These are phyloP conservation scores for Coenonympha arcania DNA, from an alignment of 2,888 invertebrate species.

Conservation along the genomic window DNA sequence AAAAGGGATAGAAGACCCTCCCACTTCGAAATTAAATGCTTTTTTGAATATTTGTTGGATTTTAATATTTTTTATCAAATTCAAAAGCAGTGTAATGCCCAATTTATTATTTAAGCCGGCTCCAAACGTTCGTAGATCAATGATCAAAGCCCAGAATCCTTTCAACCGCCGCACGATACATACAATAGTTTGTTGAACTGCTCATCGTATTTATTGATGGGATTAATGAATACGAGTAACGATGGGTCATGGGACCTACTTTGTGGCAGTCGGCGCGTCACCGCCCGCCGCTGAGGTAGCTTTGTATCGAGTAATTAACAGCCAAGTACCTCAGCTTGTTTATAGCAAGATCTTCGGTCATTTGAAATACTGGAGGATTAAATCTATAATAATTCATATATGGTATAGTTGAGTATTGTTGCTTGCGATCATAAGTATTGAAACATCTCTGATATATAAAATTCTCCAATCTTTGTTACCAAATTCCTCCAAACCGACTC, in stretches of 20 bases:
- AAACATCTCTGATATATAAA: no score
- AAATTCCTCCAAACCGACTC: no score
- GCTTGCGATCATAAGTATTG: no score
- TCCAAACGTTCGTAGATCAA: conserved; percentile 8
- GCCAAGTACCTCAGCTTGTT: neutral
- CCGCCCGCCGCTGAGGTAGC: neutral
- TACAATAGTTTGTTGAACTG: conserved; percentile 28
- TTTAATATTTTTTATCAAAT: no score
- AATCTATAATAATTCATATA: no score
- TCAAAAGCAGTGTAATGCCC: no score
- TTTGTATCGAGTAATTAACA: neutral
- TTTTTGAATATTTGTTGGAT: no score
- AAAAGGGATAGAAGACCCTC: no score
- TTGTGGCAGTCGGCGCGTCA: neutral
- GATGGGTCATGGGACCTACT: neutral
- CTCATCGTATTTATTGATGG: conserved; percentile 13
- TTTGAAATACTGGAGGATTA: no score
- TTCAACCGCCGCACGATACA: conserved; percentile 36
- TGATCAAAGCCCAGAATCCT: conserved; percentile 41
- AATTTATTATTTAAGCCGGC: neutral
- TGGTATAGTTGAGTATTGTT: no score
- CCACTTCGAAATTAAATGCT: no score
- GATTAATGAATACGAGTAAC: conserved; percentile 3
- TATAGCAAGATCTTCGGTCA: neutral
- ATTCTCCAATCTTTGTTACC: no score